Percentiles rank a stretch among this genome's conserved stretches.
Evolutionary conservation across 1,140 invertebrate genomes (phyloP).

Genomic region (Drosophila littoralis): DNA sequence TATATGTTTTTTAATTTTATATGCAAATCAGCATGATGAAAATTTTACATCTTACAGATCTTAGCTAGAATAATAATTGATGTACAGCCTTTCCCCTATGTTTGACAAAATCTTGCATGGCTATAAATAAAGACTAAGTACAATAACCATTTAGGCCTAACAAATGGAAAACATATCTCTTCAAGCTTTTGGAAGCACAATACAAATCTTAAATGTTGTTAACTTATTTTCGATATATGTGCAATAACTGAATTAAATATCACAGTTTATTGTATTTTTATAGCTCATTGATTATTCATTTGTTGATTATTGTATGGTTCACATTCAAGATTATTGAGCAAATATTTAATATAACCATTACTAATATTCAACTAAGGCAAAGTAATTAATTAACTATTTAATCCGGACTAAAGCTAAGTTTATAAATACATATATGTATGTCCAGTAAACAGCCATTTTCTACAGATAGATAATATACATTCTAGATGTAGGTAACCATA

Average conservation of each 20-base stretch:
- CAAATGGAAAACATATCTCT: slow-evolving; percentile 67
- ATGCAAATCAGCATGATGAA: slow-evolving; percentile 20
- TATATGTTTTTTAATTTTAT: slow-evolving; percentile 52
- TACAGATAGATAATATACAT: slow-evolving; percentile 5
- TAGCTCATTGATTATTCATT: slow-evolving; percentile 4
- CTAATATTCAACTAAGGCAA: slow-evolving; percentile 30
- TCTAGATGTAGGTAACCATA: slow-evolving; percentile 12
- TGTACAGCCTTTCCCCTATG: slow-evolving; percentile 61
- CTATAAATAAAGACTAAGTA: slow-evolving; percentile 67
- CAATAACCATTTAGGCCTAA: slow-evolving; percentile 49
- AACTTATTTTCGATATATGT: slow-evolving; percentile 53
- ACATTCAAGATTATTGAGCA: slow-evolving; percentile 43
- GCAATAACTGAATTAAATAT: slow-evolving; percentile 11
- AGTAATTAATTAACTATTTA: slow-evolving; percentile 36
- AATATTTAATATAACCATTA: slow-evolving; percentile 53
- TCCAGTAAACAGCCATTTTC: slow-evolving; percentile 37
- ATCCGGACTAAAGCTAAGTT: slow-evolving; percentile 39
- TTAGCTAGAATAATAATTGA: slow-evolving; percentile 65
- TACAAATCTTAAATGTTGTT: slow-evolving; percentile 61
- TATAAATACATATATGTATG: slow-evolving; percentile 11
- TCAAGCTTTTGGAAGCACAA: slow-evolving; percentile 58
- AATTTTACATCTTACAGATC: slow-evolving; percentile 11
- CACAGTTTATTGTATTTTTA: neutral
- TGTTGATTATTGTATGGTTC: slow-evolving; percentile 14
- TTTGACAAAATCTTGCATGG: slow-evolving; percentile 55